Evolutionary conservation across 2,888 invertebrate genomes (phyloP).

Genomic region (Anagyrus pseudococci): DNA sequence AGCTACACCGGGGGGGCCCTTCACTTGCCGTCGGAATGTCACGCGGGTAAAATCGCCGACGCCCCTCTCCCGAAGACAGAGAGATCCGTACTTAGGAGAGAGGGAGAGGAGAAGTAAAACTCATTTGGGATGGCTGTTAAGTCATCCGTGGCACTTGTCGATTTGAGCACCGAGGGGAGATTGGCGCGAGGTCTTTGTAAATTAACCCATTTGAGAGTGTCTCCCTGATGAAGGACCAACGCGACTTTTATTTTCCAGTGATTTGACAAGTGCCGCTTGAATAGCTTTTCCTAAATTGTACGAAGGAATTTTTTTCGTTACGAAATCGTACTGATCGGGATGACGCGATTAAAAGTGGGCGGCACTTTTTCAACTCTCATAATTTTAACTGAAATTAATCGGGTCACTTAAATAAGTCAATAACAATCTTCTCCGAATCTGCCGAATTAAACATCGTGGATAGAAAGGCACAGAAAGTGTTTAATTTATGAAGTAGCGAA

Average conservation of each 20-base stretch:
- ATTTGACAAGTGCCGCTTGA: background rate
- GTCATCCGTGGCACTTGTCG: slow-evolving; percentile 34
- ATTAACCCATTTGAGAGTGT: slow-evolving; percentile 32
- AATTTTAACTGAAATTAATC: too few relatives aligned
- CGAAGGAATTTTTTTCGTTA: too few relatives aligned
- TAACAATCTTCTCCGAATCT: too few relatives aligned
- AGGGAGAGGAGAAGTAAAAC: slow-evolving; percentile 19
- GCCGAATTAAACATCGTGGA: too few relatives aligned
- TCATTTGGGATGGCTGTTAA: slow-evolving; percentile 35
- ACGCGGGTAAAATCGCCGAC: slow-evolving; percentile 19
- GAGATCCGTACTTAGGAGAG: background rate
- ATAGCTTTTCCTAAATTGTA: background rate
- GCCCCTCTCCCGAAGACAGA: slow-evolving; percentile 4
- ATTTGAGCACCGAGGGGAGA: slow-evolving; percentile 1
- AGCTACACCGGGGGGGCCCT: too few relatives aligned
- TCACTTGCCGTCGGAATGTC: slow-evolving; percentile 30
- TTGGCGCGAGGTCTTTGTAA: background rate
- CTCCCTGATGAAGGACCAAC: slow-evolving; percentile 7
- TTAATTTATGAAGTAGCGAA: too few relatives aligned
- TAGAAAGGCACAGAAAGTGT: too few relatives aligned
- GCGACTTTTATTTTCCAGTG: slow-evolving; percentile 8
- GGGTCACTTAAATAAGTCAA: too few relatives aligned
- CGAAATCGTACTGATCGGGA: too few relatives aligned
- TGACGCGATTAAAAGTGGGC: too few relatives aligned
- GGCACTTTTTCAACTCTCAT: too few relatives aligned